Base-by-base conservation (phyloP, 2,113 vertebrate genomes). In the Glaucomys volans region DNA sequence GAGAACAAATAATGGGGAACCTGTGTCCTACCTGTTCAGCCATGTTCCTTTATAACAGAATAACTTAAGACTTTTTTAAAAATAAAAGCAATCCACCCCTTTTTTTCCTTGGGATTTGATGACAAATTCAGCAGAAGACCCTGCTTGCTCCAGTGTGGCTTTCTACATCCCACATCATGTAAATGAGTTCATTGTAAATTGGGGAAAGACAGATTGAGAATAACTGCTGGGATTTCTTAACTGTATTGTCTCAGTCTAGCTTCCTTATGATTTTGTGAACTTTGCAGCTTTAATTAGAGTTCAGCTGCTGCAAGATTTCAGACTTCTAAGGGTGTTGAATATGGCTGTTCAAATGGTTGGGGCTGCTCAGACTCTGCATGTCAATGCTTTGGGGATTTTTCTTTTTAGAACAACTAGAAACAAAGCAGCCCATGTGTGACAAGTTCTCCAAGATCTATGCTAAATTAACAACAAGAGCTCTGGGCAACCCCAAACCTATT, bases 11-110 rank as follows among this genome's bases (percentile, higher is more conserved):
- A 54, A 20, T 54, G 99, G 99, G 74, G 99, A 99, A 96, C 99
- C 99, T 2, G 99, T 99, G 95, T 99, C 99, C 30, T 99, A 99
- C 98, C 98, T 99, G 95, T 99, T 99, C 98, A 99, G 99, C 98
- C 99, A 99, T 40, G 99, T 99, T 64, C 99, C 99, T 96, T 99
- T 99, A 99, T 99, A 97, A n/a, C n/a, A n/a, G n/a, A n/a, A n/a
- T n/a, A n/a, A n/a, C n/a, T n/a, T n/a, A 96, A 98, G 97, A 97
- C 97, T 96, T 98, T 96, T 88, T 59, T 84, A 84, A 87, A 90
- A 79, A 81, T 90, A 59, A 95, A 90, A 64, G 37, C 4, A 97
- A 66, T 98, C 97, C 93, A 86, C 96, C 97, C 97, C 83, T 98
- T 97, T 79, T 98, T 98, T 98, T 62, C 69, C 77, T 87, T 94